phyloP scores from a whole-genome alignment of 2,888 invertebrate genomes.

The Drosophila diplacantha region DNA sequence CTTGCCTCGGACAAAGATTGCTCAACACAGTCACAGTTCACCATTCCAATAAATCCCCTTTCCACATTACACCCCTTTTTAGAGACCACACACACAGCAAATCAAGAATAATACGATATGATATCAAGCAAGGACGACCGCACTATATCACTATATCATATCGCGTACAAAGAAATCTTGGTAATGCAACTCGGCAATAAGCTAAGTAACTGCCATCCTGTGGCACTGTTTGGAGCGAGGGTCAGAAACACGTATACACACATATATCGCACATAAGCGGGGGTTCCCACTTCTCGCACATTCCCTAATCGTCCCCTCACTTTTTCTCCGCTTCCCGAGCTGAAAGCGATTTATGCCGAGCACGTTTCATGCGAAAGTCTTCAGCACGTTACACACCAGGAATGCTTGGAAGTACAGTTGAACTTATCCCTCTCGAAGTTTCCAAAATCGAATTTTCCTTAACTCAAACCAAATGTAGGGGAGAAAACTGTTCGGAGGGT shows the following conservation, averaged over 20 bases:
- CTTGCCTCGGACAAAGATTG: no score
- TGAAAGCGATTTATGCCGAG: slow-evolving; percentile 56
- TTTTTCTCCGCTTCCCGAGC: slow-evolving; percentile 1
- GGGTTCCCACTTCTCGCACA: slow-evolving; percentile 4
- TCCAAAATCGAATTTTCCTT: slow-evolving; percentile 4
- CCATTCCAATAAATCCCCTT: not conserved
- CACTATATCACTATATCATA: slow-evolving; percentile 30
- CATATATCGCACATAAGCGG: slow-evolving; percentile 16
- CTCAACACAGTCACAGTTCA: not conserved
- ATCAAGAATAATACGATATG: slow-evolving; percentile 18
- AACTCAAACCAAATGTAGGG: not conserved
- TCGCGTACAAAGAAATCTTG: slow-evolving; percentile 30
- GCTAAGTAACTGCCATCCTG: slow-evolving; percentile 47
- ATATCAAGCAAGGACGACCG: slow-evolving; percentile 13
- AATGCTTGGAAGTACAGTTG: slow-evolving; percentile 37
- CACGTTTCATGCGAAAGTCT: slow-evolving; percentile 64
- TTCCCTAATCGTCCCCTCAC: slow-evolving; percentile 5
- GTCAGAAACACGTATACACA: slow-evolving; percentile 17
- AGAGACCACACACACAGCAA: slow-evolving; percentile 14
- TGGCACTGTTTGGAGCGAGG: slow-evolving; percentile 30
- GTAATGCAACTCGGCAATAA: slow-evolving; percentile 54
- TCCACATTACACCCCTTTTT: slow-evolving; percentile 1
- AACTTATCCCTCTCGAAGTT: slow-evolving; percentile 11
- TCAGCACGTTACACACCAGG: slow-evolving; percentile 56
- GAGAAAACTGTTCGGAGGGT: not conserved